These are phyloP conservation scores for Pseudococcus viburni DNA, from an alignment of 2,888 invertebrate species.

Conservation along the genomic window DNA sequence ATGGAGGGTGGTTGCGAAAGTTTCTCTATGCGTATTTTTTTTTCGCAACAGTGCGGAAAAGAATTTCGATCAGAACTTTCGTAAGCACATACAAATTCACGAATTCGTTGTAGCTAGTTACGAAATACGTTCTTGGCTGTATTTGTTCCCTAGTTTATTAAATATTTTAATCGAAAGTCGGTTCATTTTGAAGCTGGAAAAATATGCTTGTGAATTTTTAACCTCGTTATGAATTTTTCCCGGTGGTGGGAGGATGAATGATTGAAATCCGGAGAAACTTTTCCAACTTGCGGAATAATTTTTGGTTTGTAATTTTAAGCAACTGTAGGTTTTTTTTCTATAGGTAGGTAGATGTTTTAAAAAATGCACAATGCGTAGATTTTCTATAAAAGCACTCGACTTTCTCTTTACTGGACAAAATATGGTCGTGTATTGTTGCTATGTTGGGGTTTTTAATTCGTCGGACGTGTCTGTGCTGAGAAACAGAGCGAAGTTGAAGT, in stretches of 20 bases:
- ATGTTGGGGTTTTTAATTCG: not conserved
- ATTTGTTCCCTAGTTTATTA: not conserved
- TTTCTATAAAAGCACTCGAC: not conserved
- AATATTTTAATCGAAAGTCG: not conserved
- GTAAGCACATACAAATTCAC: not conserved
- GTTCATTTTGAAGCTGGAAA: not conserved
- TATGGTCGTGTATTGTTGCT: conserved; percentile 12
- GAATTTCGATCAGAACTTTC: not conserved
- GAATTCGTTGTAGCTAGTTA: not conserved
- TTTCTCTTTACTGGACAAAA: not conserved
- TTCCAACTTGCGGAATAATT: not conserved
- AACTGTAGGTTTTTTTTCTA: not conserved
- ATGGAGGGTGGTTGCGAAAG: not conserved
- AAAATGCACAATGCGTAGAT: not conserved
- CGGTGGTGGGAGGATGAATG: not conserved
- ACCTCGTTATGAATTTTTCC: not conserved
- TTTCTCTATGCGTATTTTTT: not conserved
- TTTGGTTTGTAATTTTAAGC: not conserved
- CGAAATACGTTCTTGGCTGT: not conserved
- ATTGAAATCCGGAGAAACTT: not conserved
- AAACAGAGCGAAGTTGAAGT: not conserved
- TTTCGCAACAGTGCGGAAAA: not conserved
- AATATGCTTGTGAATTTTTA: not conserved
- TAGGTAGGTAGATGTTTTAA: not conserved
- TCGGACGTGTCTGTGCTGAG: not conserved